A percentile compares a stretch with the other conserved stretches of the same genome.
These are phyloP conservation scores for Numenius arquata DNA, from an alignment of 2,113 vertebrate species.

Conservation along the genomic window DNA sequence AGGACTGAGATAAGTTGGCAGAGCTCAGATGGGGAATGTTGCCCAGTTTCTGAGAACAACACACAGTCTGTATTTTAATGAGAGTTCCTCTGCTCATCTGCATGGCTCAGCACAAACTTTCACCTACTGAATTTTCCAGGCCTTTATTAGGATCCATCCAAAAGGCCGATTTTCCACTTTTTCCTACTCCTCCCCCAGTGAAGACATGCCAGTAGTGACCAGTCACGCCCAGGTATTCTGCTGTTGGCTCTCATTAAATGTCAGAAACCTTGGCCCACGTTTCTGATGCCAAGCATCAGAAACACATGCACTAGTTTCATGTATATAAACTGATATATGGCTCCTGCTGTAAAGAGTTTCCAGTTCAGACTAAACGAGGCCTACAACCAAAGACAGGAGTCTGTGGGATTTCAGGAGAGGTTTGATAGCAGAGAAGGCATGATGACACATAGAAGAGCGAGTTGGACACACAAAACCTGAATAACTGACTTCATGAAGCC, in stretches of 20 bases:
- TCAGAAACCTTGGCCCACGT: neutral
- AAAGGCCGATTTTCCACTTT: neutral
- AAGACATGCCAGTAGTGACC: neutral
- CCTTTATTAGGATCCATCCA: neutral
- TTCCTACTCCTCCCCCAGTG: neutral
- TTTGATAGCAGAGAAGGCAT: neutral
- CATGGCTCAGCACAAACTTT: neutral
- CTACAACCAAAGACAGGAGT: neutral
- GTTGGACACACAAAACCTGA: neutral
- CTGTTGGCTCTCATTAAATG: neutral
- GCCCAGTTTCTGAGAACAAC: constrained; percentile 28
- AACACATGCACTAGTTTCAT: fast-evolving
- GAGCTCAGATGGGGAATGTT: neutral
- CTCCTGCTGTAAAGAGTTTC: neutral
- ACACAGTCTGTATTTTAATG: constrained; percentile 23
- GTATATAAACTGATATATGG: fast-evolving
- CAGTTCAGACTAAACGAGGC: neutral
- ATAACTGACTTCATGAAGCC: neutral
- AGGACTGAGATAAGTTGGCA: constrained; percentile 15
- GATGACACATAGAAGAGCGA: neutral
- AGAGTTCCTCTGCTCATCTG: constrained; percentile 20
- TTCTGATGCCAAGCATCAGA: neutral
- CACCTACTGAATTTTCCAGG: neutral
- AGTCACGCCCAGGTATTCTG: fast-evolving
- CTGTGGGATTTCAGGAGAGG: neutral